phyloP scores from a whole-genome alignment of 2,888 invertebrate genomes.

The Diplolepis rosae region DNA sequence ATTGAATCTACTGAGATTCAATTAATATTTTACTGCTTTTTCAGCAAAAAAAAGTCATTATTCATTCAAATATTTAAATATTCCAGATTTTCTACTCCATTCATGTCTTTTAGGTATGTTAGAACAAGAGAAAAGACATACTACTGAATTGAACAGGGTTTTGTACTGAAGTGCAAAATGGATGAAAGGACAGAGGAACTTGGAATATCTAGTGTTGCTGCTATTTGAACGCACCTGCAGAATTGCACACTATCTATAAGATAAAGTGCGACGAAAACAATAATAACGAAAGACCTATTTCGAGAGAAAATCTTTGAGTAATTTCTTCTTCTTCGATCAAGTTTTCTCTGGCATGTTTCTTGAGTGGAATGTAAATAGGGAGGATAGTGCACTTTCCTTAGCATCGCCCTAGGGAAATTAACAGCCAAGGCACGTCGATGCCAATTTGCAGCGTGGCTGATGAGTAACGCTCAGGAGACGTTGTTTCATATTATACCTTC shows the following conservation, averaged over 20 bases:
- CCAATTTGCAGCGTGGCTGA: slow-evolving; percentile 49
- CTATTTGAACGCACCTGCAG: not conserved
- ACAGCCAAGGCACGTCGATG: slow-evolving; percentile 49
- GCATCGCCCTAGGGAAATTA: slow-evolving; percentile 57
- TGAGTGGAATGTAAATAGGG: slow-evolving; percentile 19
- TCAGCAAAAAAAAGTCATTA: too few relatives aligned
- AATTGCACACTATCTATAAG: not conserved
- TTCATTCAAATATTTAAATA: too few relatives aligned
- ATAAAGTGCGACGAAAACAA: not conserved
- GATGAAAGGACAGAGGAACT: not conserved
- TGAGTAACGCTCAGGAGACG: slow-evolving; percentile 43
- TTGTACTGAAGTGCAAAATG: slow-evolving; percentile 12
- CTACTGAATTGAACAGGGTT: slow-evolving; percentile 7
- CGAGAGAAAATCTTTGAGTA: not conserved
- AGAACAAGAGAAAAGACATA: not conserved
- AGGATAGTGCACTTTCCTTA: slow-evolving; percentile 8
- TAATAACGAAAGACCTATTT: not conserved
- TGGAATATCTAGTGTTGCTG: not conserved
- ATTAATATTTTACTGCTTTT: too few relatives aligned
- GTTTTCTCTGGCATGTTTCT: slow-evolving; percentile 6
- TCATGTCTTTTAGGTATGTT: not conserved
- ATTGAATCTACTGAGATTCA: too few relatives aligned
- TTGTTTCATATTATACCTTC: slow-evolving; percentile 14
- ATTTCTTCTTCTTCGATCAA: slow-evolving; percentile 24
- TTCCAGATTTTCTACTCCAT: not conserved